These are phyloP conservation scores for Corythornis cristatus DNA, from an alignment of 2,113 vertebrate species.

Conservation along the genomic window DNA sequence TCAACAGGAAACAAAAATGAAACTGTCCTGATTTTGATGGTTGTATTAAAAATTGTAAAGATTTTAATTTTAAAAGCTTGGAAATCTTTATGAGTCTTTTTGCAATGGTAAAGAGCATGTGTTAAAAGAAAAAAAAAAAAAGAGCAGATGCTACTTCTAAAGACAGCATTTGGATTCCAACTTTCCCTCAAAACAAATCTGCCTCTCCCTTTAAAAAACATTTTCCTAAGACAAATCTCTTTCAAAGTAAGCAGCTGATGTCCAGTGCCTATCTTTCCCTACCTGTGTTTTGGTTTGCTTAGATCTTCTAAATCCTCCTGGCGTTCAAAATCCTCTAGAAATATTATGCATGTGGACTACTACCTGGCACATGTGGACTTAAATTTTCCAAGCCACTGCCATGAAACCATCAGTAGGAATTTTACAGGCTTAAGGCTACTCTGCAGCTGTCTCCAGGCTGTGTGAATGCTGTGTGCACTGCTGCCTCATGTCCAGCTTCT, in stretches of 20 bases:
- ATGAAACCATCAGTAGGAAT: neutral
- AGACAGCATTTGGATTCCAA: constrained; percentile 6
- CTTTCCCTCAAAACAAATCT: constrained; percentile 15
- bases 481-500: too few species aligned
- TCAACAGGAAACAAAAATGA: neutral
- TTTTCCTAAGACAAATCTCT: neutral
- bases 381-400: neutral
- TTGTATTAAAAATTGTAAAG: neutral
- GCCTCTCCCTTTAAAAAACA: neutral
- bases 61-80: neutral
- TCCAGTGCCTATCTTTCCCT: neutral
- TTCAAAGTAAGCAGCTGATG: fast-evolving
- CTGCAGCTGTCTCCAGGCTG: neutral
- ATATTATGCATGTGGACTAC: neutral
- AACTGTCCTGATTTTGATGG: neutral
- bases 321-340: neutral
- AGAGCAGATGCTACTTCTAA: constrained; percentile 20
- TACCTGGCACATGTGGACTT: neutral
- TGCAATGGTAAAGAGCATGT: neutral
- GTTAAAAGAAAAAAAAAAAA: neutral
- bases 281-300: neutral
- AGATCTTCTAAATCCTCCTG: neutral
- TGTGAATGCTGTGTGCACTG: neutral
- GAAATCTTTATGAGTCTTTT: neutral
- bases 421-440: neutral